Conservation (phyloP, 2,888 invertebrate species). For the Andricus curvator region DNA sequence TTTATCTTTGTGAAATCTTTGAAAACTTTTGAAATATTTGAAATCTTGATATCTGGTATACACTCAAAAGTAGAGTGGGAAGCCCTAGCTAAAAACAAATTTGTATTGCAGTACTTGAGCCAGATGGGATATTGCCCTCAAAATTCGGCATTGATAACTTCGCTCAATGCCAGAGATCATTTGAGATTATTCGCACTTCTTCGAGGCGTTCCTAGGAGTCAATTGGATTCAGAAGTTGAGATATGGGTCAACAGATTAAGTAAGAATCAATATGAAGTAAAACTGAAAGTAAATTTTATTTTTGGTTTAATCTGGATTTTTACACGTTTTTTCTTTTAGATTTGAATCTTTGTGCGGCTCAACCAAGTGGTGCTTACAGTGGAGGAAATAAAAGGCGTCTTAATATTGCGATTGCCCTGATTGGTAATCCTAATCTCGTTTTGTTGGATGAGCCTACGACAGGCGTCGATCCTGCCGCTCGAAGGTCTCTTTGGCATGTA, state of each 20-base stretch:
- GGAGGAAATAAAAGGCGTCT: slow-evolving; percentile 90
- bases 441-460: slow-evolving; percentile 88
- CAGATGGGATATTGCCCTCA: slow-evolving; percentile 95
- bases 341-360: slow-evolving; percentile 70
- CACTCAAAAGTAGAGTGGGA: too few relatives aligned
- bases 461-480: slow-evolving; percentile 85
- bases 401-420: slow-evolving; percentile 87
- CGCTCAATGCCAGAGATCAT: slow-evolving; percentile 88
- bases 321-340: slow-evolving; percentile 60
- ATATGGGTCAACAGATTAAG: slow-evolving; percentile 82
- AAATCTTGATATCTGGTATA: too few relatives aligned
- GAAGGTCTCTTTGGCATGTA: slow-evolving; percentile 84
- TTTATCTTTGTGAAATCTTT: too few relatives aligned
- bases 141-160: slow-evolving; percentile 88
- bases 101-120: slow-evolving; percentile 82
- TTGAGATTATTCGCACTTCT: slow-evolving; percentile 86
- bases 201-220: slow-evolving; percentile 82
- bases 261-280: slow-evolving; percentile 63
- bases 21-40: too few relatives aligned
- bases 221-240: slow-evolving; percentile 79
- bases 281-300: background rate
- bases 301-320: background rate
- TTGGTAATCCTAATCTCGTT: slow-evolving; percentile 84
- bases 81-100: background rate
- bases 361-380: slow-evolving; percentile 80